A percentile compares a stretch with the other conserved stretches of the same genome.
Evolutionary conservation across 2,888 invertebrate species (phyloP).

Genomic region (Cantharis flavilabris): DNA sequence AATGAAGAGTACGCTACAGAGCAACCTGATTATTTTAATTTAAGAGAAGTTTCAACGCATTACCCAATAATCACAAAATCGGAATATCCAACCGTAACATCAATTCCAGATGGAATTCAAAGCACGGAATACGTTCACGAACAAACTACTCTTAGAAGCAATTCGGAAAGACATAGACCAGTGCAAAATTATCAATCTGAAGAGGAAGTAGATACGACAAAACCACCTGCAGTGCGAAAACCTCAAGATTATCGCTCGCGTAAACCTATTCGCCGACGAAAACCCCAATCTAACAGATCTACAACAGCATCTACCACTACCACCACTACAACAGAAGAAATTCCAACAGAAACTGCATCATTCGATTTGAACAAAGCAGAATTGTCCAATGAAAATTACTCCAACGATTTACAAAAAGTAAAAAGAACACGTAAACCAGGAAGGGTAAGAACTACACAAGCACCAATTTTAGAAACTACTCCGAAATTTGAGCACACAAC

Average conservation of each 20-base stretch:
- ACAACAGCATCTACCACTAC: slow-evolving; percentile 28
- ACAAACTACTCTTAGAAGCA: slow-evolving; percentile 29
- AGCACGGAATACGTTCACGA: slow-evolving; percentile 29
- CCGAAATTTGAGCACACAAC: slow-evolving; percentile 4
- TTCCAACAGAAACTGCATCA: slow-evolving; percentile 30
- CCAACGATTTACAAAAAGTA: slow-evolving; percentile 24
- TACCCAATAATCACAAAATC: slow-evolving; percentile 51
- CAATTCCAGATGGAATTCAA: slow-evolving; percentile 16
- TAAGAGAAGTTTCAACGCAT: slow-evolving; percentile 56
- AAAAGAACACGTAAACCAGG: slow-evolving; percentile 36
- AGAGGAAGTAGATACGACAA: slow-evolving; percentile 33
- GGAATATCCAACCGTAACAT: slow-evolving; percentile 23
- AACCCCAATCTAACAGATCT: slow-evolving; percentile 35
- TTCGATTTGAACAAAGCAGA: slow-evolving; percentile 43
- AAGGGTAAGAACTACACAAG: slow-evolving; percentile 15
- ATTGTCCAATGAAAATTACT: slow-evolving; percentile 33
- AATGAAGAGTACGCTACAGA: slow-evolving; percentile 35
- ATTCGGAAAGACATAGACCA: slow-evolving; percentile 33
- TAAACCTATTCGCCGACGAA: slow-evolving; percentile 25
- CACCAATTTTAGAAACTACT: slow-evolving; percentile 3
- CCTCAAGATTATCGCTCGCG: slow-evolving; percentile 23
- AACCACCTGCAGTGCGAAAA: slow-evolving; percentile 18
- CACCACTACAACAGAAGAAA: slow-evolving; percentile 24
- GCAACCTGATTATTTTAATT: slow-evolving; percentile 44
- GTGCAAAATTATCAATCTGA: slow-evolving; percentile 34